Base-by-base conservation (phyloP, 2,888 invertebrate species). In the Himalopsyche kuldschensis region DNA sequence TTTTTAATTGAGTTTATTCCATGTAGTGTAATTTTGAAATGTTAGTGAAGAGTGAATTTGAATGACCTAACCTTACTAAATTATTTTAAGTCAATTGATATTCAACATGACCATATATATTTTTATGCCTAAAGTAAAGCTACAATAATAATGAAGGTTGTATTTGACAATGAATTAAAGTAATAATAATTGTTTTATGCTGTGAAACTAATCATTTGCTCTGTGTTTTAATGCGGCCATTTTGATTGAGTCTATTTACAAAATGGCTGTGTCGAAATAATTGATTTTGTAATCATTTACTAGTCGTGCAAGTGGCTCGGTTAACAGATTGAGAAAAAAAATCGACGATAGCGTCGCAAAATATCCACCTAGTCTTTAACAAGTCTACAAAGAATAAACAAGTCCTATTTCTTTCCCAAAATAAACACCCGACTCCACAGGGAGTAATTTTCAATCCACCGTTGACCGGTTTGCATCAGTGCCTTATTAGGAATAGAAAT, bases 281-380 rank as follows among this genome's bases (percentile, higher is more conserved):
- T 55, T 55, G 48, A 55, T 20, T 55, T 20, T 55, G n/a, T 20
- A 55, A 55, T 55, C 55, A 20, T 55, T 55, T 55, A 55, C 55
- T 55, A 55, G 55, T 55, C 55, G 55, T 55, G 55, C 55, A 55
- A 55, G 55, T 55, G 55, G 55, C 55, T 55, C 55, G 24, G 55
- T 20, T 55, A 20, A 24, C 55, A 55, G 55, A 20, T n/a, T 55
- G 24, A 55, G 55, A 55, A 55, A 48, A 55, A 48, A 48, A 63
- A 83, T 81, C 82, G 82, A 83, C 83, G 81, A 80, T 84, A 84
- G 86, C 84, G 79, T 81, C 86, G 83, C 86, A 77, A 81, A 84
- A 79, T 84, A 84, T 84, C 83, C 84, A 86, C 86, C 84, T 83
- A 81, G 80, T 79, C 82, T 80, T 80, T 80, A 46, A 55, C 63